phyloP scores from a whole-genome alignment of 2,888 invertebrate species.

The Oxystoma pomonae region DNA sequence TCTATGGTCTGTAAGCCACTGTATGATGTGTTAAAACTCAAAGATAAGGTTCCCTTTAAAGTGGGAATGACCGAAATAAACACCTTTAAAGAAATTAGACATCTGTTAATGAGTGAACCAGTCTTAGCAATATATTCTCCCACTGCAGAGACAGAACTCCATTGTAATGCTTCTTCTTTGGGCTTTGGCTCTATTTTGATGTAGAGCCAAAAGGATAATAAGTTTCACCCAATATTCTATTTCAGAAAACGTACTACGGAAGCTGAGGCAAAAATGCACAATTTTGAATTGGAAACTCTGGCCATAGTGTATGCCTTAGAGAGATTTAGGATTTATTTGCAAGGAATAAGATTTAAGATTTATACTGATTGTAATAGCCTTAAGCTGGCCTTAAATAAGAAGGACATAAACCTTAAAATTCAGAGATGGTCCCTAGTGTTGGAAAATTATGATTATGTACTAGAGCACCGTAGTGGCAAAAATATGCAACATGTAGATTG shows the following conservation, averaged over 20 bases:
- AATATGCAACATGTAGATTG: too few species aligned
- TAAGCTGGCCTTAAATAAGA: too few species aligned
- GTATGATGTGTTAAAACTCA: neutral
- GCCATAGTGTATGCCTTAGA: conserved; percentile 28
- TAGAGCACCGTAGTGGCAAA: too few species aligned
- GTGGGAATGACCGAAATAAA: conserved; percentile 25
- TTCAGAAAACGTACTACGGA: conserved; percentile 36
- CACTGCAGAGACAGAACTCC: conserved; percentile 35
- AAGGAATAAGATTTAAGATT: too few species aligned
- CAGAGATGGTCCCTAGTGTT: too few species aligned
- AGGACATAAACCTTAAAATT: too few species aligned
- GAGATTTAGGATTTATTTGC: too few species aligned
- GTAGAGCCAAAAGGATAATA: conserved; percentile 32
- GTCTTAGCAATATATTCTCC: conserved; percentile 36
- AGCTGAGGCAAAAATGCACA: conserved; percentile 32
- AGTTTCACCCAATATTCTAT: conserved; percentile 36
- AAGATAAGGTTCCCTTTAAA: conserved; percentile 26
- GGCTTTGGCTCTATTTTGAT: conserved; percentile 38
- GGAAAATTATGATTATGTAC: too few species aligned
- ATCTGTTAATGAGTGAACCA: conserved; percentile 28
- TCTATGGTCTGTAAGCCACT: neutral
- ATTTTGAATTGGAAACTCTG: conserved; percentile 35
- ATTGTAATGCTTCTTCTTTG: conserved; percentile 36
- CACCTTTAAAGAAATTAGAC: conserved; percentile 21
- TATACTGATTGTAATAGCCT: too few species aligned